phyloP scores from a whole-genome alignment of 2,797 vertebrate genomes.

The Bryconaethiops microstoma region DNA sequence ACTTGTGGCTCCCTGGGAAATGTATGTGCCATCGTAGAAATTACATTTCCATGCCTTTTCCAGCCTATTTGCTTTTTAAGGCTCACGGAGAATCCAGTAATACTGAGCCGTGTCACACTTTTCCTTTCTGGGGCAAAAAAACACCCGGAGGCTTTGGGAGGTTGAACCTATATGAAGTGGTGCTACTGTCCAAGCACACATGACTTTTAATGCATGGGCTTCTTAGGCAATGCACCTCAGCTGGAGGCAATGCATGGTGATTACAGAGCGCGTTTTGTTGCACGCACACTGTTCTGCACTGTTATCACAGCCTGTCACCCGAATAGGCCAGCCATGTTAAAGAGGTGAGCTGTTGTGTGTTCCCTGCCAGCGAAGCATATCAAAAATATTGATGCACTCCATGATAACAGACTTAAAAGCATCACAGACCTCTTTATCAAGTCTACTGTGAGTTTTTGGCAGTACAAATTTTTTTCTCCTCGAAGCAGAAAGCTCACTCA shows the following conservation, averaged over 20 bases:
- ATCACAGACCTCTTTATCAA: constrained; percentile 34
- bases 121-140: background rate
- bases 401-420: constrained; percentile 43
- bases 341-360: background rate
- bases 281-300: background rate
- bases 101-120: background rate
- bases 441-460: constrained; percentile 48
- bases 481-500: background rate
- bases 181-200: background rate
- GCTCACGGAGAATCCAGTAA: background rate
- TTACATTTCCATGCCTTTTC: constrained; percentile 18
- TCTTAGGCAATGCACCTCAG: constrained; percentile 1
- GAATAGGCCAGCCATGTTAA: background rate
- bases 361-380: constrained; percentile 33
- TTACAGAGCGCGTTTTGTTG: background rate
- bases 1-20: constrained; percentile 1
- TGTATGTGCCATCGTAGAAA: constrained; percentile 1
- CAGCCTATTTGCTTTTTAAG: constrained; percentile 23
- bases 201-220: background rate
- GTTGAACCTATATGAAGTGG: background rate
- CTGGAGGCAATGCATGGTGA: background rate
- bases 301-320: constrained; percentile 9
- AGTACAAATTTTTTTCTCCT: background rate
- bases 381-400: constrained; percentile 46
- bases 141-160: constrained; percentile 2